These are phyloP conservation scores for Synergus gifuensis DNA, from an alignment of 2,888 invertebrate species.

Conservation along the genomic window DNA sequence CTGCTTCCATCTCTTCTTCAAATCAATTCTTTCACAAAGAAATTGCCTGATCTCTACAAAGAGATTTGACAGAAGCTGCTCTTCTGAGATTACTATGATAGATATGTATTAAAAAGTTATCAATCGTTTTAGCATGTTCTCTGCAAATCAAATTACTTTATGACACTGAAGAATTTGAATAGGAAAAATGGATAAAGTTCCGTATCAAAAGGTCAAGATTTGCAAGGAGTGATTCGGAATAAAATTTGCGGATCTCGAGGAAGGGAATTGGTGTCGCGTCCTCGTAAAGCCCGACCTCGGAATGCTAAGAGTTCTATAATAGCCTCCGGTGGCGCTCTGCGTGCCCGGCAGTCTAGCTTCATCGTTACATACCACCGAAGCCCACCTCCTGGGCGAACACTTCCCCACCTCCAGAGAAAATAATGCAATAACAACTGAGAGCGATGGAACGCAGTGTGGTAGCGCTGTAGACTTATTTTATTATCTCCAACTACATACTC, in stretches of 20 bases:
- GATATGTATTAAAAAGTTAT: background rate
- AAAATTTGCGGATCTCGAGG: constrained; percentile 21
- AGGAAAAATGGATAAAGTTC: background rate
- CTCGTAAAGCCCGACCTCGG: constrained; percentile 55
- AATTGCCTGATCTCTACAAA: constrained; percentile 25
- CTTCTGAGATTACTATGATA: background rate
- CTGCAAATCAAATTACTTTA: background rate
- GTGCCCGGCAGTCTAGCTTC: constrained; percentile 59
- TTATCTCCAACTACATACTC: constrained; percentile 50
- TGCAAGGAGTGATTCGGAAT: background rate
- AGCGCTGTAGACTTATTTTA: constrained; percentile 57
- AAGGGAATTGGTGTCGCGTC: constrained; percentile 50
- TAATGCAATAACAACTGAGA: constrained; percentile 50
- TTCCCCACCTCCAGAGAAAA: constrained; percentile 50
- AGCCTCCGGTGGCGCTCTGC: constrained; percentile 58
- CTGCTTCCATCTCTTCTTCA: constrained; percentile 41
- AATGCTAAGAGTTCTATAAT: constrained; percentile 58
- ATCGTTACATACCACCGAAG: constrained; percentile 56
- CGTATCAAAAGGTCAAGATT: background rate
- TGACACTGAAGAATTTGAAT: background rate
- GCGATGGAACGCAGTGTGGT: constrained; percentile 52
- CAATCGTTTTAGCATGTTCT: background rate
- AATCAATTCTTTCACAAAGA: constrained; percentile 40
- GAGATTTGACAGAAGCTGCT: constrained; percentile 5
- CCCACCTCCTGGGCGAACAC: constrained; percentile 49